Conservation (phyloP, 2,888 invertebrate genomes). For the Lithodes maja region DNA sequence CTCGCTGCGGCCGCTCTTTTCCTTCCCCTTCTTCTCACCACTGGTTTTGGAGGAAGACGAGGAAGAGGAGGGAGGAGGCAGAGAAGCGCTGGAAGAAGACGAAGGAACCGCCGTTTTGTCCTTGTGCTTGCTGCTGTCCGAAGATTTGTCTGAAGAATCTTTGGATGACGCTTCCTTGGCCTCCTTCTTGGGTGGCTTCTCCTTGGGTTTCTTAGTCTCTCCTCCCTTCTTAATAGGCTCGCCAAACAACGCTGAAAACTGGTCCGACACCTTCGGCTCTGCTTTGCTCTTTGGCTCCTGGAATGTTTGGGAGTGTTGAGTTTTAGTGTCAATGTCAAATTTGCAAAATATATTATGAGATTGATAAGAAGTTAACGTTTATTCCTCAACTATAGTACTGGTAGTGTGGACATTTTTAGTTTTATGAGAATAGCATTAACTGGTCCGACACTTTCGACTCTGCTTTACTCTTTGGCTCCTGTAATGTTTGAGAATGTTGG, state of each 20-base stretch:
- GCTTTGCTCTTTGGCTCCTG: conserved; percentile 41
- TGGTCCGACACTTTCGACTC: too few relatives aligned
- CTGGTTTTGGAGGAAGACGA: conserved; percentile 8
- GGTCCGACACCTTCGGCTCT: conserved; percentile 73
- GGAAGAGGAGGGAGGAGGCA: not conserved
- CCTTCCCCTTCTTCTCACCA: conserved; percentile 33
- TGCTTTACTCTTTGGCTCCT: not conserved
- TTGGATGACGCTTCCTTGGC: conserved; percentile 30
- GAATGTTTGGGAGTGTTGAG: not conserved
- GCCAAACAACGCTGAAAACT: conserved; percentile 89
- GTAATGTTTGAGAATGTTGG: not conserved
- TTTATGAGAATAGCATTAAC: too few relatives aligned
- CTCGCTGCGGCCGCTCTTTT: conserved; percentile 27
- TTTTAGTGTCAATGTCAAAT: too few relatives aligned
- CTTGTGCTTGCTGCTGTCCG: not conserved
- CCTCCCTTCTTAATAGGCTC: conserved; percentile 84
- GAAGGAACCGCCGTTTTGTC: not conserved
- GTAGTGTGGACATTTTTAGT: too few relatives aligned
- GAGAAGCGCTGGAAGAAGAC: not conserved
- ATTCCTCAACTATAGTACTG: too few relatives aligned
- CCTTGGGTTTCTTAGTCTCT: conserved; percentile 29
- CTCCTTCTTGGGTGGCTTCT: conserved; percentile 24
- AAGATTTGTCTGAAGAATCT: not conserved
- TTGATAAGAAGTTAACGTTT: too few relatives aligned
- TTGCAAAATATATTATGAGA: too few relatives aligned